A percentile compares a stretch with the other conserved stretches of the same genome.
phyloP scores from a whole-genome alignment of 2,888 invertebrate genomes.

The Stenotaenia linearis region DNA sequence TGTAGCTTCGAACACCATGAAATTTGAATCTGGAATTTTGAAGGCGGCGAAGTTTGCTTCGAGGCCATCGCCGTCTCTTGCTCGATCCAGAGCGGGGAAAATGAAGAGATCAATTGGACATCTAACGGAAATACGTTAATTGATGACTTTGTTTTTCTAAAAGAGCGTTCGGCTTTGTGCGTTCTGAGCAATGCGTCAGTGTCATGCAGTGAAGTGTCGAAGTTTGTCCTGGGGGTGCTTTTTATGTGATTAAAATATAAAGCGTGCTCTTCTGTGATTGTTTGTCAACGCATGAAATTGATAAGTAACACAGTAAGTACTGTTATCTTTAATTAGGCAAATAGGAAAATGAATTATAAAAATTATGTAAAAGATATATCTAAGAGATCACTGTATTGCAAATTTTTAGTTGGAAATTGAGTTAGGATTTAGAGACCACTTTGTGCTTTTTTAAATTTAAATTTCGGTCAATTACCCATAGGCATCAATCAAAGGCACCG shows the following conservation, averaged over 20 bases:
- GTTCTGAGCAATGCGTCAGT: background rate
- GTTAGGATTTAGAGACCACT: background rate
- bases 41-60: conserved; percentile 90
- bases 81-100: conserved; percentile 81
- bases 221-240: background rate
- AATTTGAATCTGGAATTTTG: conserved; percentile 90
- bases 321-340: background rate
- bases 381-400: no score
- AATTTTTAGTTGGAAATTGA: no score
- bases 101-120: conserved; percentile 88
- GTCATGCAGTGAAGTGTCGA: background rate
- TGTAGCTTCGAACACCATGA: conserved; percentile 86
- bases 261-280: background rate
- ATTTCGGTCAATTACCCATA: conserved; percentile 59
- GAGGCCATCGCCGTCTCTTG: conserved; percentile 75
- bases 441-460: background rate
- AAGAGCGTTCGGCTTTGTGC: no score
- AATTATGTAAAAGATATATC: no score
- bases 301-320: background rate
- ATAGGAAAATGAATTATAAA: background rate
- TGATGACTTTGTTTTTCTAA: no score
- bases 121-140: conserved; percentile 50
- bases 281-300: background rate
- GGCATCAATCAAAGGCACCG: conserved; percentile 81
- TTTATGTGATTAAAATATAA: background rate